Conservation (phyloP, 1,140 invertebrate genomes). For the Antheraea mylitta region DNA sequence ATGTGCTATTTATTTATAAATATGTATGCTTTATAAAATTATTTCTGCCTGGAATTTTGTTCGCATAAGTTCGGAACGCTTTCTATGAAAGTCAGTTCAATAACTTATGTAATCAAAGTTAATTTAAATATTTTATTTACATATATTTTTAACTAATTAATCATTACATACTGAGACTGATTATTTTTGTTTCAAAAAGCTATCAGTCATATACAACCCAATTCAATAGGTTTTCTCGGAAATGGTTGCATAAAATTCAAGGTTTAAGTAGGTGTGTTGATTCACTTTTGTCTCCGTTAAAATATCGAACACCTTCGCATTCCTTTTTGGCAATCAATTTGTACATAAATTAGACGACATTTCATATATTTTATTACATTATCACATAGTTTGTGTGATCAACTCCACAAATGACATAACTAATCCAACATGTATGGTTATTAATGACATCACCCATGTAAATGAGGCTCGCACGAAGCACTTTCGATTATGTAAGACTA, state of each 20-base stretch:
- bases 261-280: constrained; percentile 17
- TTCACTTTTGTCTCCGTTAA: constrained; percentile 23
- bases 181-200: too few relatives aligned
- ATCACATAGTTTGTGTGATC: too few relatives aligned
- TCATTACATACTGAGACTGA: too few relatives aligned
- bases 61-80: too few relatives aligned
- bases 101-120: too few relatives aligned
- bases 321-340: background rate
- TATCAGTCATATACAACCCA: too few relatives aligned
- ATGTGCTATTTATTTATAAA: too few relatives aligned
- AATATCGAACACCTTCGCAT: background rate
- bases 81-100: too few relatives aligned
- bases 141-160: too few relatives aligned
- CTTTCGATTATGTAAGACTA: constrained; percentile 33
- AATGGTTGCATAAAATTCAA: constrained; percentile 1
- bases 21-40: too few relatives aligned
- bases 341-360: background rate
- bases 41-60: too few relatives aligned
- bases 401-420: background rate
- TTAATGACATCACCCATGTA: constrained; percentile 48
- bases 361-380: background rate
- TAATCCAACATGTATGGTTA: background rate
- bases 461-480: constrained; percentile 44
- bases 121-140: too few relatives aligned
- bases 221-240: background rate